phyloP scores from a whole-genome alignment of 2,797 vertebrate genomes.

The Bufotes viridis region DNA sequence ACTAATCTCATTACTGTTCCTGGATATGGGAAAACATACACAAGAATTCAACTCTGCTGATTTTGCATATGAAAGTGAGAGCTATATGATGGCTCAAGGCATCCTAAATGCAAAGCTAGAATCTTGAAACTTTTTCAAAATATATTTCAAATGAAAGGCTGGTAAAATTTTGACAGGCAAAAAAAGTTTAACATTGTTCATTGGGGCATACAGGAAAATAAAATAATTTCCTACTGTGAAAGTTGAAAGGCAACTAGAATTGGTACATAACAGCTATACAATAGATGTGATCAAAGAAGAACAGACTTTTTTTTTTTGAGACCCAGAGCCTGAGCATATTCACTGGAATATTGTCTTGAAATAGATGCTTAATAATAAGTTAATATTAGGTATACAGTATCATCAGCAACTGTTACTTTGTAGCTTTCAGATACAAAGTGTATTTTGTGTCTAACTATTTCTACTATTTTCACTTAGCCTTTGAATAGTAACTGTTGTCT shows the following conservation, averaged over 20 bases:
- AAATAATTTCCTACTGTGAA: conserved; percentile 17
- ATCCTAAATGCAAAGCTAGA: conserved; percentile 21
- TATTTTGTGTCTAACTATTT: not conserved
- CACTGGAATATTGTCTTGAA: not conserved
- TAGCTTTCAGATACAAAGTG: not conserved
- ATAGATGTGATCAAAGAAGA: not conserved
- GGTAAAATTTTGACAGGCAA: conserved; percentile 22
- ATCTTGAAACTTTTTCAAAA: conserved; percentile 30
- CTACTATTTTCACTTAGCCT: not conserved
- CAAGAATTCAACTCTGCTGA: conserved; percentile 25
- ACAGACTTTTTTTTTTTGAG: not conserved
- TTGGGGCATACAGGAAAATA: conserved; percentile 17
- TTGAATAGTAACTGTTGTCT: not conserved
- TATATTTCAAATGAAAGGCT: conserved; percentile 18
- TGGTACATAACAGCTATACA: not conserved
- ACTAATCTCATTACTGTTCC: conserved; percentile 56
- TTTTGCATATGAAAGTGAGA: conserved; percentile 50
- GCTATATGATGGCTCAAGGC: conserved; percentile 17
- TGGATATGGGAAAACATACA: conserved; percentile 57
- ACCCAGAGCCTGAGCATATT: not conserved
- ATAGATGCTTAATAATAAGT: not conserved
- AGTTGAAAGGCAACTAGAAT: conserved; percentile 16
- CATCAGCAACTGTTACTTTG: not conserved
- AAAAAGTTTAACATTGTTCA: conserved; percentile 34
- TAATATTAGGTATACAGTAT: not conserved